Base-by-base conservation (phyloP, 2,888 invertebrate species). In the Cosmopolites sordidus region DNA sequence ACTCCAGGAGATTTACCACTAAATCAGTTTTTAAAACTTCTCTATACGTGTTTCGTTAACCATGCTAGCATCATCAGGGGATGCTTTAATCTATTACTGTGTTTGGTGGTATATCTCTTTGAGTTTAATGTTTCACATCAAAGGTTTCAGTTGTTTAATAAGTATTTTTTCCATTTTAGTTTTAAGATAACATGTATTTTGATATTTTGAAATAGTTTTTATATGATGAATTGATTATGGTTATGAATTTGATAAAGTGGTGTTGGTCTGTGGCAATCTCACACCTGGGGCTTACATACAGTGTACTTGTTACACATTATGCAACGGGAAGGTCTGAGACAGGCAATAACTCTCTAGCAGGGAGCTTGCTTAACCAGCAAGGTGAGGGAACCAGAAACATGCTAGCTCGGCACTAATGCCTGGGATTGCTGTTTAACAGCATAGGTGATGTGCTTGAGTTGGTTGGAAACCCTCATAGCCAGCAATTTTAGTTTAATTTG, bases 271-370 rank as follows among this genome's bases (percentile, higher is more conserved):
- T 77, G 78, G 79, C 80, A 86, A 86, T 84, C 85, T 85, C 82
- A 83, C 85, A 84, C 79, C 72, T 81, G 86, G 84, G 83, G 82
- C 79, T 74, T 72, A 82, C 85, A 68, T 58, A 73, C 84, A 62
- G 73, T 78, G 84, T 80, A 83, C 74, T 73, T 68, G 72, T 78
- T 80, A 82, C 80, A 76, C 77, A 72, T 67, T 14, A 64, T 74
- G 79, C 81, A 83, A 77, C 86, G 87, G 87, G 87, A 87, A 87
- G 87, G 87, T 87, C 86, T 87, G 87, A 86, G 87, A 73, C 75
- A 79, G 82, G 82, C 80, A 78, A 66, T 66, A 68, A 85, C 79
- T 78, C 81, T 81, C 86, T 80, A 87, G 86, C 78, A 76, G 86
- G 84, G 80, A 78, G 81, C 79, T 79, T 78, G 78, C 76, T 73